A percentile compares a stretch with the other conserved stretches of the same genome.
phyloP scores from a whole-genome alignment of 2,797 vertebrate genomes.

The Gallinago stenura region DNA sequence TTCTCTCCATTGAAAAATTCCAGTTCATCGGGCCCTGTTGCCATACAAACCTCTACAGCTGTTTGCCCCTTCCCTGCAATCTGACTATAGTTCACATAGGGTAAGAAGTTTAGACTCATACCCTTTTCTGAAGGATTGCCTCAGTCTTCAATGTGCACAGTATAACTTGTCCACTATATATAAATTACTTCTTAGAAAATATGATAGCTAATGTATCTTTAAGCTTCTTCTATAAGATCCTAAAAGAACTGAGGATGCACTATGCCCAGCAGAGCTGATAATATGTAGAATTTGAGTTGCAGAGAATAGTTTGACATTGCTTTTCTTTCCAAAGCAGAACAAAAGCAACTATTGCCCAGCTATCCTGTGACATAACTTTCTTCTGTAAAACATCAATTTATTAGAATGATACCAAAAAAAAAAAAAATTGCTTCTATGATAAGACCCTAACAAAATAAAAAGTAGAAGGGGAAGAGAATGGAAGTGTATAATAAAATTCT shows the following conservation, averaged over 20 bases:
- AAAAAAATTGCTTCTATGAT: neutral
- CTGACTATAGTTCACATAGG: neutral
- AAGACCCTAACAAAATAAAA: neutral
- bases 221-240: neutral
- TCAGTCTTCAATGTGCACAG: neutral
- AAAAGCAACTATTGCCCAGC: neutral
- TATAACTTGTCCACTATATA: neutral
- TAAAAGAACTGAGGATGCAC: neutral
- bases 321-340: neutral
- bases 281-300: neutral
- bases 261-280: neutral
- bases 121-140: neutral
- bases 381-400: neutral
- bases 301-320: neutral
- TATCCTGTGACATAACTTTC: neutral
- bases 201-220: neutral
- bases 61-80: neutral
- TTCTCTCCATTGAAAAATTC: neutral
- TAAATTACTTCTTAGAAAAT: neutral
- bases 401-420: neutral
- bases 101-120: neutral
- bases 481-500: neutral
- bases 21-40: neutral
- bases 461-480: neutral
- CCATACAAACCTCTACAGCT: fast-evolving